Evolutionary conservation across 2,113 vertebrate species (phyloP).

Genomic region (Chitala chitala): DNA sequence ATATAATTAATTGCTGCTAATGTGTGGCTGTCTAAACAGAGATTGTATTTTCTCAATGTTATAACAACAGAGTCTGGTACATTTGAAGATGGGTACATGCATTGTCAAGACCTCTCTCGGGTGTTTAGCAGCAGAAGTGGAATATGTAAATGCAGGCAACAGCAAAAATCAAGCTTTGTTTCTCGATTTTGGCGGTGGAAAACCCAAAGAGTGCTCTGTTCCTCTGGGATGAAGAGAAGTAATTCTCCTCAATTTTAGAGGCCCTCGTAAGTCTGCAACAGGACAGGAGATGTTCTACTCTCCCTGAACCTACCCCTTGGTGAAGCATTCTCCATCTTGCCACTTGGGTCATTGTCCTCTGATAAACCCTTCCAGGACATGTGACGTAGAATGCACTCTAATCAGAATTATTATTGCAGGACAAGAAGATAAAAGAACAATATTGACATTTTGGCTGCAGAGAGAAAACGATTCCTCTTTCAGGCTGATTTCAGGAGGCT

Average conservation of each 20-base stretch:
- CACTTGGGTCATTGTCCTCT: conserved; percentile 21
- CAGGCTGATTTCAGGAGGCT: neutral
- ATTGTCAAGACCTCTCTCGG: conserved; percentile 55
- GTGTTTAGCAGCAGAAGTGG: conserved; percentile 42
- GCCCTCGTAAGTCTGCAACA: neutral
- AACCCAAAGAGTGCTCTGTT: conserved; percentile 40
- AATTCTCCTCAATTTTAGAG: neutral
- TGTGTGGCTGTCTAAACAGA: conserved; percentile 59
- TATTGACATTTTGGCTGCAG: neutral
- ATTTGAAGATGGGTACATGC: conserved; percentile 55
- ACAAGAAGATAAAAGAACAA: neutral
- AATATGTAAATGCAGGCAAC: conserved; percentile 54
- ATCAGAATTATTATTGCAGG: neutral
- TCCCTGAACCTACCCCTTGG: neutral
- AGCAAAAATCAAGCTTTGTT: conserved; percentile 44
- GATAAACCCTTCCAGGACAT: conserved; percentile 28
- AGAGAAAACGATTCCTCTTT: neutral
- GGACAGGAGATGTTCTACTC: neutral
- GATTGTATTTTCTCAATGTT: conserved; percentile 60
- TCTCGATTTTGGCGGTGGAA: conserved; percentile 40
- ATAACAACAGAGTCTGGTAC: conserved; percentile 43
- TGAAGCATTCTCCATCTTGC: neutral
- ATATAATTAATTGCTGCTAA: conserved; percentile 58
- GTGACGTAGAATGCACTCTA: conserved; percentile 3
- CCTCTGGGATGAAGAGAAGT: conserved; percentile 20